Conservation (phyloP, 2,797 vertebrate species). For the Tragopan temminckii region DNA sequence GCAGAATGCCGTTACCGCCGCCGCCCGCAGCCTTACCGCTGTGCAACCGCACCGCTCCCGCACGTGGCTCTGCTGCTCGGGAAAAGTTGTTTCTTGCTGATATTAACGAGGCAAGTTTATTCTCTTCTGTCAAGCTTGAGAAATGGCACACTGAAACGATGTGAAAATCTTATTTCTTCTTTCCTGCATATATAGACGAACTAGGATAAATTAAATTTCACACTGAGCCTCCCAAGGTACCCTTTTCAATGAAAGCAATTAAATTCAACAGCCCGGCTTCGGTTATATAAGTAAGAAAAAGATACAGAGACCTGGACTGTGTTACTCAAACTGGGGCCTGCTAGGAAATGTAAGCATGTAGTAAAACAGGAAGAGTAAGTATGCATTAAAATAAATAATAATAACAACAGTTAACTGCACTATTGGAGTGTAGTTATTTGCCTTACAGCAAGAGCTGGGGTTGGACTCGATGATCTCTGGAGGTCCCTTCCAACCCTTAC, state of each 20-base stretch:
- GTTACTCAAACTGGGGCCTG: background rate
- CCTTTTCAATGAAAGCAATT: background rate
- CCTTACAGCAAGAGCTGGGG: background rate
- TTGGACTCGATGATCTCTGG: no score
- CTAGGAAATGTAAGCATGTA: background rate
- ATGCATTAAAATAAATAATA: background rate
- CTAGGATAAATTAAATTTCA: background rate
- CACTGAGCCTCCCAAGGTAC: background rate
- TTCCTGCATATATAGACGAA: background rate
- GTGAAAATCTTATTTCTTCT: background rate
- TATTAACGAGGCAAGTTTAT: constrained; percentile 27
- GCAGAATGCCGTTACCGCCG: background rate
- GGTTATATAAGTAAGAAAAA: background rate
- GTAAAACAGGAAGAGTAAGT: background rate
- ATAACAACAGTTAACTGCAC: background rate
- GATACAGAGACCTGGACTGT: background rate
- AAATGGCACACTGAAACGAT: background rate
- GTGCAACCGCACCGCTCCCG: background rate
- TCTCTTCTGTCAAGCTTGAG: background rate
- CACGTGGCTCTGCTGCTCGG: background rate
- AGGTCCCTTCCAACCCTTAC: no score
- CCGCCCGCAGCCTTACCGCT: background rate
- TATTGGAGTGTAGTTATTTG: background rate
- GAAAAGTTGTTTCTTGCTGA: background rate
- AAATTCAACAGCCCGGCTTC: background rate